phyloP scores from a whole-genome alignment of 2,113 vertebrate species.

The Microcebus tavaratra region DNA sequence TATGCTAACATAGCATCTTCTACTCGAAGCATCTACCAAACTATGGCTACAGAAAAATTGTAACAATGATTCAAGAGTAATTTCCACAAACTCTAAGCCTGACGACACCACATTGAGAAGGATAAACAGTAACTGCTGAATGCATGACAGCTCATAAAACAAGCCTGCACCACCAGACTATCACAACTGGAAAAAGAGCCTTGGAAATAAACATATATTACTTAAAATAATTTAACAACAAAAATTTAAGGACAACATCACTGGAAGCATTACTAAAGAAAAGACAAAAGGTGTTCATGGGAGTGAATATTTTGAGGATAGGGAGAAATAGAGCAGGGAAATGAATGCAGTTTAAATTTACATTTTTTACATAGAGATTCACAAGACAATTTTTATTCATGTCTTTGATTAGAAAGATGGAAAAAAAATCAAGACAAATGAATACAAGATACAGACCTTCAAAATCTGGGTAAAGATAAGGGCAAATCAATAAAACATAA shows the following conservation, averaged over 20 bases:
- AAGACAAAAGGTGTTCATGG: background rate
- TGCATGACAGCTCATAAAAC: background rate
- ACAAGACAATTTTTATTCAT: background rate
- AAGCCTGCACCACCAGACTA: background rate
- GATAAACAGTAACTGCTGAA: background rate
- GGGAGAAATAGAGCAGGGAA: background rate
- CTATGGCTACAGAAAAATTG: background rate
- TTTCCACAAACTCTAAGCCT: background rate
- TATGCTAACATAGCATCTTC: background rate
- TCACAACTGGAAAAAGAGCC: background rate
- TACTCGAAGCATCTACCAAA: background rate
- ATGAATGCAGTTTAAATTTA: background rate
- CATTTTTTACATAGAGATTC: background rate
- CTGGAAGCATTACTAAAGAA: background rate
- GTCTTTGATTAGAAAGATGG: background rate
- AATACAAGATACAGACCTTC: background rate
- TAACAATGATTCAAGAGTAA: background rate
- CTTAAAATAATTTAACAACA: background rate
- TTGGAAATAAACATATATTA: background rate
- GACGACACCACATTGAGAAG: background rate
- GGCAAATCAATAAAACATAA: background rate
- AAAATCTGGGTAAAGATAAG: background rate
- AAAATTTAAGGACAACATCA: background rate
- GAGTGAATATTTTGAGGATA: background rate
- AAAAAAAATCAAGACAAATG: background rate